Evolutionary conservation across 2,888 invertebrate genomes (phyloP).

Genomic region (Ptychoptera albimana): DNA sequence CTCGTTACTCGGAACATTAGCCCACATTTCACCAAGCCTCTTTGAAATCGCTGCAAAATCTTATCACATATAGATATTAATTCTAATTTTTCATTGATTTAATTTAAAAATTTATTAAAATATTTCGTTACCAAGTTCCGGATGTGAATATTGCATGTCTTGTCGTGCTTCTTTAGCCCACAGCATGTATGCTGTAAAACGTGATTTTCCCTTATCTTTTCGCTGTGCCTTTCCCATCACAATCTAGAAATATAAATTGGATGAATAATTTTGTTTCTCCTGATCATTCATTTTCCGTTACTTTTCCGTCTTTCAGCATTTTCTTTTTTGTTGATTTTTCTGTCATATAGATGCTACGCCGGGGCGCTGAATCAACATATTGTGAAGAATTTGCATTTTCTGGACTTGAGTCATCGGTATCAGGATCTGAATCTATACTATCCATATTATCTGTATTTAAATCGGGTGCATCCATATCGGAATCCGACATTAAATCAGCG

Average conservation of each 20-base stretch:
- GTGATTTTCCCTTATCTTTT: slow-evolving; percentile 64
- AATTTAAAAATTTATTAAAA: neutral
- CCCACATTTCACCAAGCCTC: slow-evolving; percentile 77
- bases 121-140: slow-evolving; percentile 35
- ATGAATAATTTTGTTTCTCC: neutral
- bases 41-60: slow-evolving; percentile 75
- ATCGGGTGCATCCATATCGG: slow-evolving; percentile 12
- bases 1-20: slow-evolving; percentile 51
- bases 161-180: slow-evolving; percentile 76
- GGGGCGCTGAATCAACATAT: slow-evolving; percentile 21
- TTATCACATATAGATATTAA: slow-evolving; percentile 13
- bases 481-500: slow-evolving; percentile 10
- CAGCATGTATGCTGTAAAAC: slow-evolving; percentile 79
- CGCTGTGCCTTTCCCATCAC: slow-evolving; percentile 55
- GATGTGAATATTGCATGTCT: slow-evolving; percentile 51
- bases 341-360: slow-evolving; percentile 48
- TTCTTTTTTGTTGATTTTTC: slow-evolving; percentile 66
- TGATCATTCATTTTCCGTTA: slow-evolving; percentile 5
- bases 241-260: slow-evolving; percentile 22
- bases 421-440: slow-evolving; percentile 16
- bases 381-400: slow-evolving; percentile 22
- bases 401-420: slow-evolving; percentile 16
- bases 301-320: slow-evolving; percentile 40
- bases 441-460: slow-evolving; percentile 13
- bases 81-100: neutral